Percentiles rank a stretch among this genome's conserved stretches.
These are phyloP conservation scores for Lissocephala sabroskyi DNA, from an alignment of 2,888 invertebrate genomes.

Conservation along the genomic window DNA sequence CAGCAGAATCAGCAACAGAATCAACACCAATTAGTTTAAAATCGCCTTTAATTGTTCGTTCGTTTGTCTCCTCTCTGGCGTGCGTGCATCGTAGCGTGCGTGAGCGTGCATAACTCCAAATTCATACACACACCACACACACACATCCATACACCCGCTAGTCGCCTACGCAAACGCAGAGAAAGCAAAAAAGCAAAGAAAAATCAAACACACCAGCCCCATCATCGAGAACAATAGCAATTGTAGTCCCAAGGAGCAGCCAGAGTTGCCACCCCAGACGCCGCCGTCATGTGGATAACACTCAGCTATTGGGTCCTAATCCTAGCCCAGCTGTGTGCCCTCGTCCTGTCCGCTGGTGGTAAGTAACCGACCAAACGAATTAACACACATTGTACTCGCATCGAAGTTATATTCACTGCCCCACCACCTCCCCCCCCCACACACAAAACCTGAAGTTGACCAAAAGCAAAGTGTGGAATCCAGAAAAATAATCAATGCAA, in stretches of 20 bases:
- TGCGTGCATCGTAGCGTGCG: not conserved
- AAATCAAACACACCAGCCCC: not conserved
- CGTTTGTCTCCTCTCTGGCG: not conserved
- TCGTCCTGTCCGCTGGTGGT: conserved; percentile 72
- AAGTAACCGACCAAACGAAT: too few relatives aligned
- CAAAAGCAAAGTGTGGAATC: too few relatives aligned
- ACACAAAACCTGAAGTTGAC: too few relatives aligned
- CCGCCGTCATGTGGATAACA: conserved; percentile 71
- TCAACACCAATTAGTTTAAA: not conserved
- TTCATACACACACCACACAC: too few relatives aligned
- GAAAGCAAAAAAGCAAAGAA: not conserved
- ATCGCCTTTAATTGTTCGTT: not conserved
- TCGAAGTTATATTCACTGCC: too few relatives aligned
- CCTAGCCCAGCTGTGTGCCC: conserved; percentile 71
- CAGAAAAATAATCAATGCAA: too few relatives aligned
- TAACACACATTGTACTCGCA: too few relatives aligned
- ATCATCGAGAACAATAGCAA: not conserved
- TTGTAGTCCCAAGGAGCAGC: not conserved
- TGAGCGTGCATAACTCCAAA: not conserved
- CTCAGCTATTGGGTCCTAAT: conserved; percentile 69
- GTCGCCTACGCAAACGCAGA: too few relatives aligned
- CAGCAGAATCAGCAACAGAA: not conserved
- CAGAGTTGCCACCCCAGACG: conserved; percentile 8
- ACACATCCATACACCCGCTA: too few relatives aligned
- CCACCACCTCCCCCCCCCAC: too few relatives aligned